Evolutionary conservation across 2,797 vertebrate genomes (phyloP).

Genomic region (Neosalanx taihuensis): DNA sequence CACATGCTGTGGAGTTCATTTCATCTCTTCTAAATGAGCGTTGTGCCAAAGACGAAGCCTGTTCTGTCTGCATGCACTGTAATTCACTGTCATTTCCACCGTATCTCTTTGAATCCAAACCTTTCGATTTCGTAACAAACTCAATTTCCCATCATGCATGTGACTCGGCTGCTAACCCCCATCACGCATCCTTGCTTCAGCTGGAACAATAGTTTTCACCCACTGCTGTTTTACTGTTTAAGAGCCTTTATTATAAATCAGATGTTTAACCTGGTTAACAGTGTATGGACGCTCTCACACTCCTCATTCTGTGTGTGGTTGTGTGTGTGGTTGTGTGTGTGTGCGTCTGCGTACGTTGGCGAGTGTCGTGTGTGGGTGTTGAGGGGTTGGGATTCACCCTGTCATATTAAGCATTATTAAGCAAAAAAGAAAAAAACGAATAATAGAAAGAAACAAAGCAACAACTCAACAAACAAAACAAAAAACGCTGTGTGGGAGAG

Average conservation of each 20-base stretch:
- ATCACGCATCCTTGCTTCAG: slow-evolving; percentile 11
- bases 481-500: slow-evolving; percentile 47
- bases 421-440: slow-evolving; percentile 42
- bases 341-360: slow-evolving; percentile 8
- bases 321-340: slow-evolving; percentile 7
- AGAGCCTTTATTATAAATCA: no score
- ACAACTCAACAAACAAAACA: slow-evolving; percentile 49
- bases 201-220: no score
- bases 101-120: slow-evolving; percentile 50
- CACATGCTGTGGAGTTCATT: no score
- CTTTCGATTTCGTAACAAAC: slow-evolving; percentile 53
- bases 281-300: slow-evolving; percentile 1
- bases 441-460: no score
- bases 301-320: slow-evolving; percentile 3
- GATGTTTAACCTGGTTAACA: no score
- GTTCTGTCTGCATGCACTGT: slow-evolving; percentile 10
- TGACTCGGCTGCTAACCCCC: slow-evolving; percentile 48
- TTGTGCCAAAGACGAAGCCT: no score
- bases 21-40: no score
- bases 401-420: slow-evolving; percentile 59
- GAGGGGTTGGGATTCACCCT: slow-evolving; percentile 24
- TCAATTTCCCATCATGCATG: slow-evolving; percentile 43
- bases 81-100: slow-evolving; percentile 42
- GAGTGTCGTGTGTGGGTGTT: slow-evolving; percentile 15
- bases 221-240: no score